phyloP scores from a whole-genome alignment of 2,888 invertebrate genomes.

The Balanococcus diminutus region DNA sequence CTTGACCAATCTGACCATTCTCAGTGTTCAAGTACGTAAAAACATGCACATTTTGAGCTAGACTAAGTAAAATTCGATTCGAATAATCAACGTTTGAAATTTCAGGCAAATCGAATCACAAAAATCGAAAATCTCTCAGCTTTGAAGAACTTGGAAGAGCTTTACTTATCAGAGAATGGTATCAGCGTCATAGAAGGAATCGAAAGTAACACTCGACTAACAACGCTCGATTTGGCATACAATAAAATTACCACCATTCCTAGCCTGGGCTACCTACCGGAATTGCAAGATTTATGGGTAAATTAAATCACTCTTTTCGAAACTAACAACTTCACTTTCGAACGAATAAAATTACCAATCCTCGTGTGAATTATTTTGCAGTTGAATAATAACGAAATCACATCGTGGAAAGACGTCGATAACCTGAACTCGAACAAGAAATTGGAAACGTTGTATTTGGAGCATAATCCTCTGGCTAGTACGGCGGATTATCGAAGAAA shows the following conservation, averaged over 20 bases:
- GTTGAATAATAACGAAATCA: slow-evolving; percentile 89
- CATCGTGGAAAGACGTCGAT: slow-evolving; percentile 84
- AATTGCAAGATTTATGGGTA: slow-evolving; percentile 96
- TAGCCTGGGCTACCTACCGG: slow-evolving; percentile 75
- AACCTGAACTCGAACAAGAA: slow-evolving; percentile 72
- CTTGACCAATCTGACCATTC: slow-evolving; percentile 74
- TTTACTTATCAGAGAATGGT: slow-evolving; percentile 95
- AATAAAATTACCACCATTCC: slow-evolving; percentile 83
- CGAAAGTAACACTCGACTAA: slow-evolving; percentile 71
- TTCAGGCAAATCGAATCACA: slow-evolving; percentile 79
- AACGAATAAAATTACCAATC: slow-evolving; percentile 6
- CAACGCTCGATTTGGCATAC: slow-evolving; percentile 88
- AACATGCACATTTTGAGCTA: slow-evolving; percentile 53
- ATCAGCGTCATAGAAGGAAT: slow-evolving; percentile 80
- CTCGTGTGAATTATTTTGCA: slow-evolving; percentile 66
- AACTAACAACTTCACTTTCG: no score
- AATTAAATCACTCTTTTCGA: slow-evolving; percentile 59
- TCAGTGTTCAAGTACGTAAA: slow-evolving; percentile 76
- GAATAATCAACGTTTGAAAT: neutral
- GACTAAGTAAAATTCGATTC: neutral
- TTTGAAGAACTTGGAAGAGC: slow-evolving; percentile 76
- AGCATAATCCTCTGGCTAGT: slow-evolving; percentile 84
- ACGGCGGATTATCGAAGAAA: slow-evolving; percentile 90
- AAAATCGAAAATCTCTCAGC: slow-evolving; percentile 85
- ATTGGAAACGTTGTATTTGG: slow-evolving; percentile 86